These are phyloP conservation scores for Cylindroiulus punctatus DNA, from an alignment of 2,888 invertebrate genomes.

Conservation along the genomic window DNA sequence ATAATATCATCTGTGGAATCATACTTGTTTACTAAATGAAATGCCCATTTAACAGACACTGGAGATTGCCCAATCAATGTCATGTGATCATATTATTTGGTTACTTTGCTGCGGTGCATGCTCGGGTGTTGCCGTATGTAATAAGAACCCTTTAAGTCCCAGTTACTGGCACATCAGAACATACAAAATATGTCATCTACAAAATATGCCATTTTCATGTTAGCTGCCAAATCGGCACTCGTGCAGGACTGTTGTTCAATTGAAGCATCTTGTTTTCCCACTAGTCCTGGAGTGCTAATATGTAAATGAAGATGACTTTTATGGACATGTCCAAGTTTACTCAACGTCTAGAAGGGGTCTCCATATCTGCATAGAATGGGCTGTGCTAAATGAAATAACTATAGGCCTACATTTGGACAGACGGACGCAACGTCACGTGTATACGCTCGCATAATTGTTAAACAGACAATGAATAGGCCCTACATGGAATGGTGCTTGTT, in stretches of 20 bases:
- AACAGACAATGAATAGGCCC: constrained; percentile 1
- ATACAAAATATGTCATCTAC: neutral
- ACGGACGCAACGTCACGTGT: neutral
- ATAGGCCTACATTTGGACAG: constrained; percentile 3
- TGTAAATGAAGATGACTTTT: constrained; percentile 10
- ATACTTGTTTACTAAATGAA: neutral
- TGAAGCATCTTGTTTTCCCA: neutral
- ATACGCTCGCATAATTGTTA: neutral
- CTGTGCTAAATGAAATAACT: constrained; percentile 11
- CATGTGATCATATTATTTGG: neutral
- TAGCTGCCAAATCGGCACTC: constrained; percentile 16
- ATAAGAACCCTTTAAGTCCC: neutral
- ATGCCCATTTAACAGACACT: constrained; percentile 30
- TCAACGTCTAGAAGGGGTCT: neutral
- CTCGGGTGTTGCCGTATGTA: neutral
- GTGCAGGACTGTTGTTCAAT: neutral
- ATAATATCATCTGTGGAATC: constrained; percentile 37
- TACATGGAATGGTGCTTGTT: constrained; percentile 41
- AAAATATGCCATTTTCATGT: neutral
- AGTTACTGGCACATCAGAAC: neutral
- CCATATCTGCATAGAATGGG: constrained; percentile 25
- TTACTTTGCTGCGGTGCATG: neutral
- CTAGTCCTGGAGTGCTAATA: neutral
- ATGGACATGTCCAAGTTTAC: neutral
- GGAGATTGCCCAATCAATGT: constrained; percentile 20